phyloP scores from a whole-genome alignment of 2,113 vertebrate species.

The Bungarus multicinctus region DNA sequence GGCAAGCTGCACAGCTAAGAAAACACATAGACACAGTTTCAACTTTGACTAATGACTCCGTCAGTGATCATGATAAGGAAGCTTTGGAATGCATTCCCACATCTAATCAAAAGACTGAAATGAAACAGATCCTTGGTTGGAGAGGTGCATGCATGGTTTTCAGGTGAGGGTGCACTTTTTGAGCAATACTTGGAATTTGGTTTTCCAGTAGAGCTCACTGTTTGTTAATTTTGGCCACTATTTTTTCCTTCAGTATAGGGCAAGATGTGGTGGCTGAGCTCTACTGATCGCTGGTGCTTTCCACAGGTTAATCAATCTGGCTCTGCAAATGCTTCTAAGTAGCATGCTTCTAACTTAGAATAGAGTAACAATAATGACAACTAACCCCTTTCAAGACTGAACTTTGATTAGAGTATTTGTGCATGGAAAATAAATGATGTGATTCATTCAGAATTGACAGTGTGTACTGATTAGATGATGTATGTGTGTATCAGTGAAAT shows the following conservation, averaged over 20 bases:
- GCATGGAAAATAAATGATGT: constrained; percentile 55
- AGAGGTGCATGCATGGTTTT: constrained; percentile 38
- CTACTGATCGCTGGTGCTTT: constrained; percentile 51
- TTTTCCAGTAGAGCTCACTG: neutral
- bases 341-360: constrained; percentile 71
- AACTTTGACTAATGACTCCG: constrained; percentile 19
- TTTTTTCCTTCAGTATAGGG: constrained; percentile 14
- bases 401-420: constrained; percentile 15
- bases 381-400: constrained; percentile 56
- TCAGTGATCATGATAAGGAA: constrained; percentile 75
- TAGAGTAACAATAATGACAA: constrained; percentile 56
- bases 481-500: neutral
- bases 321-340: neutral
- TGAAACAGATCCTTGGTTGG: constrained; percentile 10
- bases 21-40: neutral
- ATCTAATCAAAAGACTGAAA: constrained; percentile 30
- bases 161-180: neutral
- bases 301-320: constrained; percentile 47
- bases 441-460: constrained; percentile 1
- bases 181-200: constrained; percentile 14
- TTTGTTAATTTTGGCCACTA: constrained; percentile 9
- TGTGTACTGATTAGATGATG: neutral
- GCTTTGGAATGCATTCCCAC: constrained; percentile 66
- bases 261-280: constrained; percentile 17
- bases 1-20: neutral